Conservation (phyloP, 1,140 invertebrate genomes). For the Aphidius gifuensis region DNA sequence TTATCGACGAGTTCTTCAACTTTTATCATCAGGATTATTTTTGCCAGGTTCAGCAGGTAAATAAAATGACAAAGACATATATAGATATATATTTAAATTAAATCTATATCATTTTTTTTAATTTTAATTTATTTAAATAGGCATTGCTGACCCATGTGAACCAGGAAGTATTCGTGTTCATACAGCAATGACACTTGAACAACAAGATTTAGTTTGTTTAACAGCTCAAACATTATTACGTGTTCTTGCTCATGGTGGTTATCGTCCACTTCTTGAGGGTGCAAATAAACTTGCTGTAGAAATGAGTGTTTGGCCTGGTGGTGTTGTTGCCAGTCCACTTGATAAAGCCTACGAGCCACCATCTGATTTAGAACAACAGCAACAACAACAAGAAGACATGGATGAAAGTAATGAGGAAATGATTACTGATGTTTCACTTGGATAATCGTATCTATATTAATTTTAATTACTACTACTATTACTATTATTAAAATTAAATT, state of each 20-base stretch:
- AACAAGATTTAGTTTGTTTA: slow-evolving; percentile 90
- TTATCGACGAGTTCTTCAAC: slow-evolving; percentile 76
- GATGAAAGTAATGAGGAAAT: slow-evolving; percentile 57
- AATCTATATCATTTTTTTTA: no score
- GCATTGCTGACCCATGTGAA: slow-evolving; percentile 91
- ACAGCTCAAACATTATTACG: slow-evolving; percentile 84
- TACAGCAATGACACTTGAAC: slow-evolving; percentile 86
- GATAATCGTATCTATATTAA: neutral
- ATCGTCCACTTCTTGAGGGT: slow-evolving; percentile 82
- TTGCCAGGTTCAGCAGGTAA: slow-evolving; percentile 88
- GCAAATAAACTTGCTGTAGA: slow-evolving; percentile 67
- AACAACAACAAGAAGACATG: slow-evolving; percentile 59
- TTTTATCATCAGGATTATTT: slow-evolving; percentile 91
- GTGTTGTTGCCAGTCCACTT: slow-evolving; percentile 88
- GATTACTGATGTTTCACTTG: slow-evolving; percentile 54
- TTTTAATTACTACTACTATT: neutral
- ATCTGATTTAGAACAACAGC: slow-evolving; percentile 59
- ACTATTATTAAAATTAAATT: neutral
- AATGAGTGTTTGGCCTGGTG: slow-evolving; percentile 86
- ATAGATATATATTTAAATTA: no score
- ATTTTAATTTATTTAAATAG: slow-evolving; percentile 36
- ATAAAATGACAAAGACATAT: neutral
- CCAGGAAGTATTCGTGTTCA: slow-evolving; percentile 85
- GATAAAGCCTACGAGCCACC: slow-evolving; percentile 84
- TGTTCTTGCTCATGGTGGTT: slow-evolving; percentile 87